A percentile compares a stretch with the other conserved stretches of the same genome.
Evolutionary conservation across 2,113 vertebrate species (phyloP).

Genomic region (Lophochroa leadbeateri): DNA sequence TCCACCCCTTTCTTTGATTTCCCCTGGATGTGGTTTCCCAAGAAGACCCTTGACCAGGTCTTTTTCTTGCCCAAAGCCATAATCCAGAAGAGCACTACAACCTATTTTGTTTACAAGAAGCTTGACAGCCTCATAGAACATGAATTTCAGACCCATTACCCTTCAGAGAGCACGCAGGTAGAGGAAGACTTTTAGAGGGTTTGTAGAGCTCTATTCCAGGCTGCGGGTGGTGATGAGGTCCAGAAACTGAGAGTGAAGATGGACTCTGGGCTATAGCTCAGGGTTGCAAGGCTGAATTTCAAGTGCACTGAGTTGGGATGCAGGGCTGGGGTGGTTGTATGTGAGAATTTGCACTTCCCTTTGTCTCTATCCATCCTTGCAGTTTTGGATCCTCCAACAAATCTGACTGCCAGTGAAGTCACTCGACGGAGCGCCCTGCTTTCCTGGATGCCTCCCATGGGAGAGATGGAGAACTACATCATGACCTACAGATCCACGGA

Average conservation of each 20-base stretch:
- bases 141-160: not conserved
- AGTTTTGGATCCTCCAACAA: constrained; percentile 93
- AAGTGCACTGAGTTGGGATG: not conserved
- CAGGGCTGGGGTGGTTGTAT: not conserved
- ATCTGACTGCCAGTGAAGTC: constrained; percentile 92
- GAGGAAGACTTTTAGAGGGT: not conserved
- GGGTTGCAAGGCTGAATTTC: not conserved
- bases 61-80: not conserved
- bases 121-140: not conserved
- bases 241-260: not conserved
- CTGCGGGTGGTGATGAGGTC: not conserved
- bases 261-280: not conserved
- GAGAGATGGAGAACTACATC: constrained; percentile 94
- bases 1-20: not conserved
- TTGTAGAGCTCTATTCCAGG: not conserved
- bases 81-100: not conserved
- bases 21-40: not conserved
- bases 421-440: constrained; percentile 91
- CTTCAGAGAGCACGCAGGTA: not conserved
- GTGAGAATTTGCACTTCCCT: not conserved
- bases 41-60: not conserved
- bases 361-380: not conserved
- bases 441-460: constrained; percentile 90
- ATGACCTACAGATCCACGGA: constrained; percentile 89
- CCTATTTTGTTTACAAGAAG: not conserved